phyloP scores from a whole-genome alignment of 2,797 vertebrate species.

The Anomalospiza imberbis region DNA sequence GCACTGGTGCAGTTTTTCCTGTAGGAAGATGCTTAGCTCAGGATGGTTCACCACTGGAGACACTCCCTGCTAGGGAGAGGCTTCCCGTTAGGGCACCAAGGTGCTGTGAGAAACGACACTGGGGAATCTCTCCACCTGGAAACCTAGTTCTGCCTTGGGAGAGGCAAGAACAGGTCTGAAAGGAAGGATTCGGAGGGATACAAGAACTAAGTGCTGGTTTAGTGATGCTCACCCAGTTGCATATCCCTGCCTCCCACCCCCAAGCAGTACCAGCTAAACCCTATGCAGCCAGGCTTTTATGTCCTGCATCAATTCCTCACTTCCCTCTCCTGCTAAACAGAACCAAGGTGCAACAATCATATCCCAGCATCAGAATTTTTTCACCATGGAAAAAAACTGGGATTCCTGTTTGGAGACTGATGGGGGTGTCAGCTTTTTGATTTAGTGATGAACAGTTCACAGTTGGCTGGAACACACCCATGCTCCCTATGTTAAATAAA shows the following conservation, averaged over 20 bases:
- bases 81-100: conserved; percentile 18
- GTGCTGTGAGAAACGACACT: neutral
- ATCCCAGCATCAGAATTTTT: neutral
- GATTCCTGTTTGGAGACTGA: neutral
- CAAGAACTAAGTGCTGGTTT: neutral
- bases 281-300: neutral
- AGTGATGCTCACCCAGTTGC: neutral
- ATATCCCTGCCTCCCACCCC: neutral
- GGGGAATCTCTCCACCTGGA: neutral
- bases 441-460: neutral
- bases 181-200: neutral
- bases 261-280: neutral
- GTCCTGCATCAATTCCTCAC: neutral
- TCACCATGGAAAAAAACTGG: neutral
- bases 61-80: neutral
- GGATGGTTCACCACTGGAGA: neutral
- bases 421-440: neutral
- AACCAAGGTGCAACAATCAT: neutral
- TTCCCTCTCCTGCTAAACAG: neutral
- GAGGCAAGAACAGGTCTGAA: neutral
- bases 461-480: neutral
- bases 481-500: neutral
- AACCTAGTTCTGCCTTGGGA: neutral
- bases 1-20: neutral
- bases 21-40: neutral